Base-by-base conservation (phyloP, 2,888 invertebrate species). In the Pediacus dermestoides region DNA sequence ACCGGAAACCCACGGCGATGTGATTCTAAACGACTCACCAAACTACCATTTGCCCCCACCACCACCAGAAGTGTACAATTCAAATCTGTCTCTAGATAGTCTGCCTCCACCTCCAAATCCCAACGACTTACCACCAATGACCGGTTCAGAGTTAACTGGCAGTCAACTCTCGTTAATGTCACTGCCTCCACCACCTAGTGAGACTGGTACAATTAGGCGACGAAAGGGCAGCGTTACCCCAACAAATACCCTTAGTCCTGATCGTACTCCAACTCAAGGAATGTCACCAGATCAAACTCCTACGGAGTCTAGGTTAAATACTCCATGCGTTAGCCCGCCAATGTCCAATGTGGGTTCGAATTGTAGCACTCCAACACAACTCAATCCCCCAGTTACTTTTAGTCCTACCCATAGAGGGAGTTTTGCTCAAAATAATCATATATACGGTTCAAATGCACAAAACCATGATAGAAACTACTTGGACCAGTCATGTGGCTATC, bases 1-100 rank as follows among this genome's bases (percentile, higher is more conserved):
- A 8, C 74, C 74, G 4, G 74, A 78, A 47, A 75, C 75, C 30
- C 76, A 77, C 44, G 64, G 67, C 39, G 66, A 70, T 35, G 47
- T 63, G 13, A 56, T 58, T 4, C 42, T 59, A 45, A 57, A 43
- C 36, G 75, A 76, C 34, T 74, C 75, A 6, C 66, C 76, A 7
- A 61, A 62, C 8, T 67, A 67, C 44, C 80, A 82, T 1, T 70
- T 82, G 10, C 85, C 85, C 1, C 85, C 85, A 1, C 87, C 86
- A 1, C 85, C 86, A 1, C 76, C 78, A 1, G 81, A 81, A 53
- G 78, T 88, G 74, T 82, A 86, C 61, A 78, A 84, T 34, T 87
- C 87, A 1, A 86, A 83, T 8, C 70, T 86, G 7, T 88, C 88
- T 13, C 66, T 88, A 23, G 88, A 88, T 53, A 87, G 86, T n/a